phyloP scores from a whole-genome alignment of 2,888 invertebrate species.

The Carabus problematicus region DNA sequence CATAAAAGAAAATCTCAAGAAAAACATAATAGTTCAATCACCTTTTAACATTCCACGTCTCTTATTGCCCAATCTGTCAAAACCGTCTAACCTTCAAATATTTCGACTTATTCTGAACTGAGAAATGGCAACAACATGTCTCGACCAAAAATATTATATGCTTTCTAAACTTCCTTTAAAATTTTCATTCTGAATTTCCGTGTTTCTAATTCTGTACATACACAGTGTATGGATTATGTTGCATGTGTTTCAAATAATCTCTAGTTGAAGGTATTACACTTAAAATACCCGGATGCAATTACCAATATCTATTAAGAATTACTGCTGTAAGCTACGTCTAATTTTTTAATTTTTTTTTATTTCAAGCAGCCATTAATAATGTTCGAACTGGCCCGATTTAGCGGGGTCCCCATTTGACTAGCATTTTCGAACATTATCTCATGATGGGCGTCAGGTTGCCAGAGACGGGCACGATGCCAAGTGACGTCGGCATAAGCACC shows the following conservation, averaged over 20 bases:
- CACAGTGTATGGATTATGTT: not conserved
- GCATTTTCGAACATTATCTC: not conserved
- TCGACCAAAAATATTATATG: no score
- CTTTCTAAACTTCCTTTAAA: no score
- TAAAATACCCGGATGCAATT: not conserved
- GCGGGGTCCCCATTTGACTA: not conserved
- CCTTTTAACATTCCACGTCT: no score
- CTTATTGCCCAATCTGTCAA: no score
- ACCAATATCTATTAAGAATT: not conserved
- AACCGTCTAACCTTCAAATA: no score
- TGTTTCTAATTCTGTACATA: not conserved
- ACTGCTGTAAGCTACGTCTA: not conserved
- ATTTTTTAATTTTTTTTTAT: not conserved
- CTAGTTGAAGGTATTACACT: not conserved
- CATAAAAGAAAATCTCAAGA: no score
- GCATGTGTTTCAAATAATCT: not conserved
- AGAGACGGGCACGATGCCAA: not conserved
- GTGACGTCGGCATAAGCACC: not conserved
- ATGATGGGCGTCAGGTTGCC: not conserved
- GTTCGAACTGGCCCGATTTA: constrained; percentile 2
- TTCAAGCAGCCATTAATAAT: not conserved
- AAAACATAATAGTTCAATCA: no score
- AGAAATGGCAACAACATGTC: no score
- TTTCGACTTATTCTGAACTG: no score
- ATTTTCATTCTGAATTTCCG: no score